These are phyloP conservation scores for Amphipoea oculea DNA, from an alignment of 2,888 invertebrate species.

Conservation along the genomic window DNA sequence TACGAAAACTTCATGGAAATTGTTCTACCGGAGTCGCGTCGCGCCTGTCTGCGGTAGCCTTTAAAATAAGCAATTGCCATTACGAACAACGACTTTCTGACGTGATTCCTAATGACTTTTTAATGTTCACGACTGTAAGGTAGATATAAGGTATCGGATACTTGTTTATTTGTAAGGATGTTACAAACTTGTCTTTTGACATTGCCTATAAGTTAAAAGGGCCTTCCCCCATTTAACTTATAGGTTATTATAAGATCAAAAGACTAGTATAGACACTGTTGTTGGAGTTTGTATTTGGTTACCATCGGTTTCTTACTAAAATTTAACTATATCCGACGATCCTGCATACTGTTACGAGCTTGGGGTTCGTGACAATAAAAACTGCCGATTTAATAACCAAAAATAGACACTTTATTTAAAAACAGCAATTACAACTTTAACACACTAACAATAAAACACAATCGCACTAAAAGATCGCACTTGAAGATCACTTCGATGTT, in stretches of 20 bases:
- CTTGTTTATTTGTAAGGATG: background rate
- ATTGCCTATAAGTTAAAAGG: background rate
- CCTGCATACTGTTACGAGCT: no score
- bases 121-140: conserved; percentile 13
- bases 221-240: no score
- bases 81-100: conserved; percentile 8
- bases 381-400: no score
- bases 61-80: background rate
- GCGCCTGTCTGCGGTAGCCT: background rate
- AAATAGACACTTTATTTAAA: no score
- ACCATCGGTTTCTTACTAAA: no score
- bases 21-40: background rate
- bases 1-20: background rate
- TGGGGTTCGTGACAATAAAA: no score
- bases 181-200: background rate
- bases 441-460: no score
- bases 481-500: no score
- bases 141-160: background rate
- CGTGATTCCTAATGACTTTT: conserved; percentile 32
- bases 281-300: background rate
- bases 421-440: no score
- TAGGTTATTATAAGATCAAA: no score
- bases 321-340: no score
- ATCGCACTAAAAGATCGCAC: no score
- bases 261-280: background rate